These are phyloP conservation scores for Xestia c-nigrum DNA, from an alignment of 2,888 invertebrate species.

Conservation along the genomic window DNA sequence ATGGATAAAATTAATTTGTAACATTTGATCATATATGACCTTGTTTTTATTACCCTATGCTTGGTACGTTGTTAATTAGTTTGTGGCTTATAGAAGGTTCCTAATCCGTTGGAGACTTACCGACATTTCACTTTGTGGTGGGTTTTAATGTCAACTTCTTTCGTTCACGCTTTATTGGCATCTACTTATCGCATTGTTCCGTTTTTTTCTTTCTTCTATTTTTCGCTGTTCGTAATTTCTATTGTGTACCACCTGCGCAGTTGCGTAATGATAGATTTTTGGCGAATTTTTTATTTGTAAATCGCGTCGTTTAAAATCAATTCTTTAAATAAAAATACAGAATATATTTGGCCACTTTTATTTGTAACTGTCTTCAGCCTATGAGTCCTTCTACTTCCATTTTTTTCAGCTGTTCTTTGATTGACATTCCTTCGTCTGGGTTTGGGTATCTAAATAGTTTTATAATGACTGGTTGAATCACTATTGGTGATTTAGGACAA, in stretches of 20 bases:
- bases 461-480: conserved; percentile 82
- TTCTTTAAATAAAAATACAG: conserved; percentile 40
- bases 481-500: conserved; percentile 73
- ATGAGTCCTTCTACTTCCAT: conserved; percentile 43
- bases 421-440: conserved; percentile 16
- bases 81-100: conserved; percentile 9
- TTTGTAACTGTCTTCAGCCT: conserved; percentile 40
- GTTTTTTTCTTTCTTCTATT: conserved; percentile 57
- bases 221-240: conserved; percentile 56
- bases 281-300: background rate
- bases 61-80: background rate
- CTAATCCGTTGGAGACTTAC: conserved; percentile 68
- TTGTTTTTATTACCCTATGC: background rate
- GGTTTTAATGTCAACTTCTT: conserved; percentile 73
- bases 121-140: conserved; percentile 64
- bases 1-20: background rate
- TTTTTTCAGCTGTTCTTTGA: conserved; percentile 41
- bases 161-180: conserved; percentile 76
- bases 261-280: conserved; percentile 68
- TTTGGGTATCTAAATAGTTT: conserved; percentile 81
- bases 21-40: background rate
- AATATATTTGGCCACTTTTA: background rate
- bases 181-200: conserved; percentile 75
- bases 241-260: conserved; percentile 76
- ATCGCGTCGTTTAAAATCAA: no score